Evolutionary conservation across 2,113 vertebrate genomes (phyloP).

Genomic region (Quiscalus mexicanus): DNA sequence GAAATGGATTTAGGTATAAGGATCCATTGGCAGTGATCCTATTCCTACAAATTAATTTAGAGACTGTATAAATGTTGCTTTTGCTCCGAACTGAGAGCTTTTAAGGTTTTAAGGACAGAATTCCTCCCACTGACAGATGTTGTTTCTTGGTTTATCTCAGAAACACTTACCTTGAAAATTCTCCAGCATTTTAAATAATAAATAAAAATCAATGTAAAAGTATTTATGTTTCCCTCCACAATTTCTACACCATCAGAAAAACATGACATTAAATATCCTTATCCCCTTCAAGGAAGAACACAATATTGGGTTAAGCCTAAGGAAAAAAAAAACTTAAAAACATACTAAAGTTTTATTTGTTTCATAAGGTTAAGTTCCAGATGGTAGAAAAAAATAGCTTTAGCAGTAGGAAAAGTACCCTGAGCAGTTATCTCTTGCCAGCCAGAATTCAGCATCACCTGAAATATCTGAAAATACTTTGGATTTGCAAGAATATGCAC

Average conservation of each 20-base stretch:
- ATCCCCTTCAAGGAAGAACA: neutral
- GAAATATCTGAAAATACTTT: neutral
- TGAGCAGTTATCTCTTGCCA: neutral
- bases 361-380: neutral
- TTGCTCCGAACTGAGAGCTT: neutral
- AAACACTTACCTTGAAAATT: neutral
- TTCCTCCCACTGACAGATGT: neutral
- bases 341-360: neutral
- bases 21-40: neutral
- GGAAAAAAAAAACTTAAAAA: neutral
- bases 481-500: neutral
- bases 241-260: neutral
- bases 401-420: neutral
- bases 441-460: neutral
- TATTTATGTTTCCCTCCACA: neutral
- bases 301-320: neutral
- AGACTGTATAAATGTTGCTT: neutral
- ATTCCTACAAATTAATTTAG: neutral
- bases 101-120: neutral
- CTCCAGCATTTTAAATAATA: neutral
- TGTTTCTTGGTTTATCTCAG: neutral
- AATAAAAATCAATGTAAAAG: neutral
- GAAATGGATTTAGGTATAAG: neutral
- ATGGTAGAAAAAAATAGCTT: neutral
- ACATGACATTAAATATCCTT: neutral